Evolutionary conservation across 2,797 vertebrate species (phyloP).

Genomic region (Pangasius krempfi): DNA sequence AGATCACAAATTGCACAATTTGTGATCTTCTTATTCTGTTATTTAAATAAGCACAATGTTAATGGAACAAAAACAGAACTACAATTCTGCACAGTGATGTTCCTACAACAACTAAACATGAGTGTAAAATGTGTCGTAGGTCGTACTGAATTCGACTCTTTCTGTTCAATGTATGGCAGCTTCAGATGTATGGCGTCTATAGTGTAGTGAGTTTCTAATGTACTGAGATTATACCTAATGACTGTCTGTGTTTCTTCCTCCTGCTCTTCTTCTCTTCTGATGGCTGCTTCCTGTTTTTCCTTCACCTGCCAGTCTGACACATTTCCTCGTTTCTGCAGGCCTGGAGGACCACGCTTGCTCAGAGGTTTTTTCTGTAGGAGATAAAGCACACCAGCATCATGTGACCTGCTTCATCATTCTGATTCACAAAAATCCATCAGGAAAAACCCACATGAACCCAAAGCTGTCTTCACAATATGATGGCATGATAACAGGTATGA

Average conservation of each 20-base stretch:
- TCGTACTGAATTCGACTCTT: neutral
- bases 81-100: neutral
- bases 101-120: neutral
- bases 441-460: neutral
- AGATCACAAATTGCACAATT: neutral
- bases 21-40: neutral
- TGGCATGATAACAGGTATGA: neutral
- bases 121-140: too few species aligned
- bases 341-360: conserved; percentile 69
- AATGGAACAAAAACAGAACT: neutral
- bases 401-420: neutral
- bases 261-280: conserved; percentile 5
- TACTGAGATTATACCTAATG: conserved; percentile 75
- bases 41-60: conserved; percentile 6
- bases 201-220: neutral
- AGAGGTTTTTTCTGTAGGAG: conserved; percentile 67
- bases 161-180: neutral
- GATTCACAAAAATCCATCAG: neutral
- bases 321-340: conserved; percentile 66
- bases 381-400: neutral
- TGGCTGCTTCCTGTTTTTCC: conserved; percentile 51
- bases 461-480: neutral
- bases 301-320: conserved; percentile 59
- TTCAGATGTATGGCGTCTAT: neutral
- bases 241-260: conserved; percentile 70